Base-by-base conservation (phyloP, 2,797 vertebrate species). In the Chromobotia macracanthus region DNA sequence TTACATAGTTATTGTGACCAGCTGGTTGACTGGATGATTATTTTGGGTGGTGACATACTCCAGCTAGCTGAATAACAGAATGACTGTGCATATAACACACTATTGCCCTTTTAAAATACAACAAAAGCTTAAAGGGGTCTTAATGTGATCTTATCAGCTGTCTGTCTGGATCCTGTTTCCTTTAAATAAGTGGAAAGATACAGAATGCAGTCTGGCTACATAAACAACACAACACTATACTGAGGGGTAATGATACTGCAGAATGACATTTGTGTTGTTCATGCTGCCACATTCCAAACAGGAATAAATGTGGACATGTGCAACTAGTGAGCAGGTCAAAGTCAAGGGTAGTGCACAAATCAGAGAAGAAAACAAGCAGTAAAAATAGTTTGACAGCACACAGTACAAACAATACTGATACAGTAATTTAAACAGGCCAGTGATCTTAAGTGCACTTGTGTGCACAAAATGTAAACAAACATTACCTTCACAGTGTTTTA, bases 21-120 rank as follows among this genome's bases (percentile, higher is more conserved):
- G 80, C 77, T 80, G 73, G 80, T 79, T 35, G 0, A 0, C 0
- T 35, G 83, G 63, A 60, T 51, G 73, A 58, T 87, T 89, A 90
- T 89, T 90, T 90, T 89, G 46, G 73, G 80, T 31, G 74, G 71
- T 86, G 84, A 82, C 87, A 87, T 87, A 88, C n/a, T 15, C 16
- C 44, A 51, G 13, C 16, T 6, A 38, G 35, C 35, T 38, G 35
- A 38, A 38, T 38, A 38, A 38, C 35, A 31, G 31, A 2, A 55
- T 64, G 77, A 19, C 51, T 71, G 16, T 4, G 21, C 48, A 35
- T 65, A 70, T 23, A 48, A 46, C 63, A 75, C 15, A 46, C 48
- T 61, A 78, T 23, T 58, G 56, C 77, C 72, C 78, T 78, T n/a
- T 82, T 74, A 3, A 19, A 55, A 55, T 55, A 55, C 46, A 50